These are phyloP conservation scores for Drosophila phalerata DNA, from an alignment of 2,888 invertebrate genomes.

Conservation along the genomic window DNA sequence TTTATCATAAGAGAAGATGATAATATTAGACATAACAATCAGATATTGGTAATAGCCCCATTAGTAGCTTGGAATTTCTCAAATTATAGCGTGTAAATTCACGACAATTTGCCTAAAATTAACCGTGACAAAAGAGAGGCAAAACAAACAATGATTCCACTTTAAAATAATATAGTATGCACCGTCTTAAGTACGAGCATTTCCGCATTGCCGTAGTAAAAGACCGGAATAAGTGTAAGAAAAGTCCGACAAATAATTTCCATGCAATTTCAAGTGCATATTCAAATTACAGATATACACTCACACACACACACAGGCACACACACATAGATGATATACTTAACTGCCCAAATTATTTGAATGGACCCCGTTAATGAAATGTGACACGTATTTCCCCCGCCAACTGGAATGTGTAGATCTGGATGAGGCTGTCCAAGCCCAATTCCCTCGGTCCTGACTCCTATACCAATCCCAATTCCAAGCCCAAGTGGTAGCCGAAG, in stretches of 20 bases:
- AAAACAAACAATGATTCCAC: conserved; percentile 61
- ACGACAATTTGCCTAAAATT: conserved; percentile 32
- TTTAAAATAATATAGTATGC: conserved; percentile 37
- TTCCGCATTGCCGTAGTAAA: conserved; percentile 54
- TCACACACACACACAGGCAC: conserved; percentile 17
- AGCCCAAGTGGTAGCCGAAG: conserved; percentile 23
- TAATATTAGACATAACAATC: no score
- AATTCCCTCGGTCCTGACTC: conserved; percentile 12
- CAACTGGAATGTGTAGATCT: conserved; percentile 36
- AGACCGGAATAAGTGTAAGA: conserved; percentile 62
- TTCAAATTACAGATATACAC: conserved; percentile 63
- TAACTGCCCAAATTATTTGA: conserved; percentile 61
- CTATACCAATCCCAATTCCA: conserved; percentile 6
- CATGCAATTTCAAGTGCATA: conserved; percentile 76
- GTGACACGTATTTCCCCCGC: conserved; percentile 74
- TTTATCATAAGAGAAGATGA: no score
- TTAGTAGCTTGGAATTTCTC: no score
- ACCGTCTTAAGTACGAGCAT: conserved; percentile 50
- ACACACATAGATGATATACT: conserved; percentile 38
- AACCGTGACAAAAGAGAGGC: conserved; percentile 50
- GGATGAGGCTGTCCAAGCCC: conserved; percentile 15
- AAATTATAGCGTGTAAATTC: not conserved
- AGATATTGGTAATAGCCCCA: no score
- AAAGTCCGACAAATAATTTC: conserved; percentile 66
- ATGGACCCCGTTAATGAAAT: conserved; percentile 73